phyloP scores from a whole-genome alignment of 2,113 vertebrate species.

The Pelecanus crispus region DNA sequence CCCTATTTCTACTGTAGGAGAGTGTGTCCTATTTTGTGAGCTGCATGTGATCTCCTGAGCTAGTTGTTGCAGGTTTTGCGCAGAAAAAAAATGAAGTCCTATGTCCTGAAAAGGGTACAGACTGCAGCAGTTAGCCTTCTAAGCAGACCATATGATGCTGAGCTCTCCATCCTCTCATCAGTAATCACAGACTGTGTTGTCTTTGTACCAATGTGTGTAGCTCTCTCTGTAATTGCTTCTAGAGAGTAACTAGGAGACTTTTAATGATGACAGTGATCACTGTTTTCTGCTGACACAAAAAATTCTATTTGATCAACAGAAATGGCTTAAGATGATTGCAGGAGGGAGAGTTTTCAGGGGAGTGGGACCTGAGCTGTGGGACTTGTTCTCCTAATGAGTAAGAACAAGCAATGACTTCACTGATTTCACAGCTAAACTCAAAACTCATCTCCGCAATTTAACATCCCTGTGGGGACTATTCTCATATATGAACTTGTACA shows the following conservation, averaged over 20 bases:
- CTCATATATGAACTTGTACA: background rate
- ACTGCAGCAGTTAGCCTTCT: background rate
- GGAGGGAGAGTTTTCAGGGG: background rate
- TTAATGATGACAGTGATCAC: background rate
- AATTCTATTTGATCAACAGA: background rate
- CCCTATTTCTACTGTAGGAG: background rate
- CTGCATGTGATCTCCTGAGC: background rate
- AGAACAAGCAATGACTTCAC: background rate
- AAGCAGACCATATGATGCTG: background rate
- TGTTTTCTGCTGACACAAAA: background rate
- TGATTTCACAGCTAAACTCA: background rate
- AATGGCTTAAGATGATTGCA: background rate
- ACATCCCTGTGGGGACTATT: background rate
- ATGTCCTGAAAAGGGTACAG: background rate
- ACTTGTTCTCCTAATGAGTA: background rate
- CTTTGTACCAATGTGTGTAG: background rate
- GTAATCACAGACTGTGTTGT: background rate
- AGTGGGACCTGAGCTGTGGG: background rate
- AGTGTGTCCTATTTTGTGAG: background rate
- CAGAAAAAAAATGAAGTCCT: background rate
- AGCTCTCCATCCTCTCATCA: background rate
- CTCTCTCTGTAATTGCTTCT: background rate
- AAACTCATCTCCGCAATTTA: background rate
- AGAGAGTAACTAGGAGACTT: background rate
- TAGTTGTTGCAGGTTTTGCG: background rate